A percentile compares a stretch with the other conserved stretches of the same genome.
These are phyloP conservation scores for Drosophila antonietae DNA, from an alignment of 2,888 invertebrate species.

Conservation along the genomic window DNA sequence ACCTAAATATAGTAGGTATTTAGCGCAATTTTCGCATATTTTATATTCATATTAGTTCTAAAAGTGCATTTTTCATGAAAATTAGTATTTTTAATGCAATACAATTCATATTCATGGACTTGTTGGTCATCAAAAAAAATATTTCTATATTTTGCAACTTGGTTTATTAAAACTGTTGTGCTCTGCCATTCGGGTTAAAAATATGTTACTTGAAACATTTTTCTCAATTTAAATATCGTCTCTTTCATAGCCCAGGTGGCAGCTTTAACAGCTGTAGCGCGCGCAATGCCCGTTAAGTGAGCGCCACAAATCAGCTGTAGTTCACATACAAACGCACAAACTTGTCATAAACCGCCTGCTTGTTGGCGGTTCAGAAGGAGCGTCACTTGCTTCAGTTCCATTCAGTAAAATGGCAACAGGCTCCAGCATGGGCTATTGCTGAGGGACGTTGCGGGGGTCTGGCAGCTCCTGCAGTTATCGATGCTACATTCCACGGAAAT, in stretches of 20 bases:
- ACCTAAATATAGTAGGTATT: constrained; percentile 22
- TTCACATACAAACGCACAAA: constrained; percentile 23
- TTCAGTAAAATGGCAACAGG: constrained; percentile 37
- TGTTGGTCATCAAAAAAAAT: background rate
- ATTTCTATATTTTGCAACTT: background rate
- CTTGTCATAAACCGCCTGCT: constrained; percentile 38
- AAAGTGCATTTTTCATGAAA: background rate
- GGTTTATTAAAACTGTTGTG: background rate
- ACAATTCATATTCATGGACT: too few relatives aligned
- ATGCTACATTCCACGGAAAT: constrained; percentile 38
- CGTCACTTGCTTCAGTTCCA: constrained; percentile 41
- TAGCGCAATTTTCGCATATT: background rate
- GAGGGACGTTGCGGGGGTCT: background rate
- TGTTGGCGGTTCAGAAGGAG: constrained; percentile 40
- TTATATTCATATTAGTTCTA: background rate
- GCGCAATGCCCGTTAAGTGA: constrained; percentile 53
- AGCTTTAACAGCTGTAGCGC: constrained; percentile 62
- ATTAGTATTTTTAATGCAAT: too few relatives aligned
- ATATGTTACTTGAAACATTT: background rate
- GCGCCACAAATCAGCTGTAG: constrained; percentile 61
- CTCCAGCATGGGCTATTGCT: background rate
- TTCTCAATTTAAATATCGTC: background rate
- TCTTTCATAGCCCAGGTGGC: constrained; percentile 52
- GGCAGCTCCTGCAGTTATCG: constrained; percentile 18
- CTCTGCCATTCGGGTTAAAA: background rate